Conservation (phyloP, 2,888 invertebrate species). For the Osedax fenrisi region DNA sequence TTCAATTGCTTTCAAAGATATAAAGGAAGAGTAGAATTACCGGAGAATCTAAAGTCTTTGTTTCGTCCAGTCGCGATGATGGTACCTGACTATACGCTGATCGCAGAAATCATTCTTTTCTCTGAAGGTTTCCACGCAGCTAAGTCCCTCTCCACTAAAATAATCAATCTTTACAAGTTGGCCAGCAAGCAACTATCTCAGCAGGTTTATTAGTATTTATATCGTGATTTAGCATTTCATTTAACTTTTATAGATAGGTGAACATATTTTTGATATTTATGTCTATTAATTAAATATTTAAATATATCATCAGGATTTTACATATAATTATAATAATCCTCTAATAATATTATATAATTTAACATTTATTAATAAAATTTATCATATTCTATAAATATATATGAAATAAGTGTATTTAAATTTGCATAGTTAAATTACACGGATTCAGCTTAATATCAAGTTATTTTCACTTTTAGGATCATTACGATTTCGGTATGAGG, state of each 20-base stretch:
- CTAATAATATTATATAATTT: too few species aligned
- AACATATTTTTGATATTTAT: too few species aligned
- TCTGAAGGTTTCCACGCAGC: slow-evolving; percentile 49
- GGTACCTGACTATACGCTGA: slow-evolving; percentile 49
- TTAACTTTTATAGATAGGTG: not conserved
- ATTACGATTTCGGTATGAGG: slow-evolving; percentile 51
- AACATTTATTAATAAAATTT: too few species aligned
- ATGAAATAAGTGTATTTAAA: too few species aligned
- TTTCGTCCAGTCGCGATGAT: slow-evolving; percentile 51
- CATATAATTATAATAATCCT: too few species aligned
- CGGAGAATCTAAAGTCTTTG: slow-evolving; percentile 50
- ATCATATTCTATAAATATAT: too few species aligned
- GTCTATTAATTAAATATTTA: too few species aligned
- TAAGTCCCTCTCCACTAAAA: slow-evolving; percentile 48
- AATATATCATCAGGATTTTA: too few species aligned
- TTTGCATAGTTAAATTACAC: too few species aligned
- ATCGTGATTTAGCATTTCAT: too few species aligned
- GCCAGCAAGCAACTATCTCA: slow-evolving; percentile 50
- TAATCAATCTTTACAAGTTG: slow-evolving; percentile 49
- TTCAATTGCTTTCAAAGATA: slow-evolving; percentile 42
- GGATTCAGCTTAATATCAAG: not conserved
- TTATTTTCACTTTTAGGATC: slow-evolving; percentile 38
- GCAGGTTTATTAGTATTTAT: too few species aligned
- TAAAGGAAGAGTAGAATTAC: slow-evolving; percentile 50
- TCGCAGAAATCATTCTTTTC: slow-evolving; percentile 50